Conservation (phyloP, 2,888 invertebrate genomes). For the Zaprionus obscuricornis region DNA sequence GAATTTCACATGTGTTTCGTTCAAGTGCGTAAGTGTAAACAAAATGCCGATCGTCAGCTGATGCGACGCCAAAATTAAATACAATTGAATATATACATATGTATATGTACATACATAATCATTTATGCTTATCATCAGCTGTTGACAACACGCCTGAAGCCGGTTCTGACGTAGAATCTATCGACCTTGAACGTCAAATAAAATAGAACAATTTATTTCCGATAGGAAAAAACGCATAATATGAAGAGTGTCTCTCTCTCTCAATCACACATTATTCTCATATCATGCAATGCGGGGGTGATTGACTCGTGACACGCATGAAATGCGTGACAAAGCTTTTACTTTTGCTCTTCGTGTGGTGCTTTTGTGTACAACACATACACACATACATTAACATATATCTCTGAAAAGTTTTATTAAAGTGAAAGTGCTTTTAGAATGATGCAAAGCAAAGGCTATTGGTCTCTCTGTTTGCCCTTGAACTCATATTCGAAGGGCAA, state of each 20-base stretch:
- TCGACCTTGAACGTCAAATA: conserved; percentile 40
- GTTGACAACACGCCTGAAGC: conserved; percentile 1
- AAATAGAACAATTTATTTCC: conserved; percentile 8
- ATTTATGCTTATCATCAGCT: conserved; percentile 37
- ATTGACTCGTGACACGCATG: conserved; percentile 38
- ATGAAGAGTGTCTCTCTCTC: conserved; percentile 15
- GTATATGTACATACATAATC: neutral
- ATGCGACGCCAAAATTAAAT: conserved; percentile 12
- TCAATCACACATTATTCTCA: conserved; percentile 25
- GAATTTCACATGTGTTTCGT: conserved; percentile 4
- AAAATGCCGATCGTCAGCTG: conserved; percentile 62
- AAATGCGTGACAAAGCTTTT: conserved; percentile 51
- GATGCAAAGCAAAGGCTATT: conserved; percentile 24
- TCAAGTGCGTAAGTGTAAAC: conserved; percentile 45
- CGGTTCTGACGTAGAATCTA: conserved; percentile 8
- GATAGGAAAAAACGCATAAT: conserved; percentile 22
- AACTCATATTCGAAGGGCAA: conserved; percentile 52
- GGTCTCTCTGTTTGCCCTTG: conserved; percentile 53
- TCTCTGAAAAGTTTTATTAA: conserved; percentile 22
- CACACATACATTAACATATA: conserved; percentile 2
- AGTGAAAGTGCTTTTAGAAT: conserved; percentile 37
- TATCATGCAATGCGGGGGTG: conserved; percentile 49
- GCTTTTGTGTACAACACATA: conserved; percentile 38
- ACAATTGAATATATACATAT: neutral
- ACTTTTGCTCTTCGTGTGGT: neutral